Conservation (phyloP, 2,113 vertebrate species). For the Noctilio leporinus region DNA sequence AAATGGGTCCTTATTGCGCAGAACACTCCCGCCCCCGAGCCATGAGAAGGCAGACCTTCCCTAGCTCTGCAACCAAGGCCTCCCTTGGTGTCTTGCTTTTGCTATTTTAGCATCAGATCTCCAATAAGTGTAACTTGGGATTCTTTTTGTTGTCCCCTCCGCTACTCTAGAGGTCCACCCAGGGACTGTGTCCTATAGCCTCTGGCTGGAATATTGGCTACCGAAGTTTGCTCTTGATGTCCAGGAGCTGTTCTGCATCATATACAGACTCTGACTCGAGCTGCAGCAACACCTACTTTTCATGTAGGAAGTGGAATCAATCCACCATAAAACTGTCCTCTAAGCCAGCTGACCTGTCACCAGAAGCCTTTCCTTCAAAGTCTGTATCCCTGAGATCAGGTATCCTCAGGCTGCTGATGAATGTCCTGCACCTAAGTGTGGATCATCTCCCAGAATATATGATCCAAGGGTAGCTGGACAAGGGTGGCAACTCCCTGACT, state of each 20-base stretch:
- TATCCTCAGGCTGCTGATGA: slow-evolving; percentile 80
- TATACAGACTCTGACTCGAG: slow-evolving; percentile 89
- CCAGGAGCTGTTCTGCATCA: slow-evolving; percentile 64
- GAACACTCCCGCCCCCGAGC: not conserved
- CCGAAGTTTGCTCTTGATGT: not conserved
- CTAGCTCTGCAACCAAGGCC: not conserved
- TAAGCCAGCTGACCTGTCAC: slow-evolving; percentile 82
- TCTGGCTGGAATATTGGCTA: not conserved
- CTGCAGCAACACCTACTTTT: slow-evolving; percentile 86
- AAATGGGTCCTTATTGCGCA: not conserved
- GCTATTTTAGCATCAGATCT: not conserved
- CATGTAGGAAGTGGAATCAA: slow-evolving; percentile 88
- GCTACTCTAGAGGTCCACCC: not conserved
- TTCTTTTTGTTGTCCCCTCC: not conserved
- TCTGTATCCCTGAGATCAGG: slow-evolving; percentile 83
- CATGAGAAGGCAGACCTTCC: not conserved
- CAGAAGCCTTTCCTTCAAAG: slow-evolving; percentile 85
- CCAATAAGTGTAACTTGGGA: not conserved
- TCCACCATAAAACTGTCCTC: slow-evolving; percentile 89
- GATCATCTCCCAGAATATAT: slow-evolving; percentile 81
- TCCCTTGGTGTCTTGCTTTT: not conserved
- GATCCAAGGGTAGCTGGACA: slow-evolving; percentile 58
- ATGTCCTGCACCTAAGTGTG: slow-evolving; percentile 81
- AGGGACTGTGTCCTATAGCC: not conserved
- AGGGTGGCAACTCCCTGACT: not conserved